Percentiles rank a stretch among this genome's conserved stretches.
Evolutionary conservation across 2,888 invertebrate species (phyloP).

Genomic region (Steinernema hermaphroditum): DNA sequence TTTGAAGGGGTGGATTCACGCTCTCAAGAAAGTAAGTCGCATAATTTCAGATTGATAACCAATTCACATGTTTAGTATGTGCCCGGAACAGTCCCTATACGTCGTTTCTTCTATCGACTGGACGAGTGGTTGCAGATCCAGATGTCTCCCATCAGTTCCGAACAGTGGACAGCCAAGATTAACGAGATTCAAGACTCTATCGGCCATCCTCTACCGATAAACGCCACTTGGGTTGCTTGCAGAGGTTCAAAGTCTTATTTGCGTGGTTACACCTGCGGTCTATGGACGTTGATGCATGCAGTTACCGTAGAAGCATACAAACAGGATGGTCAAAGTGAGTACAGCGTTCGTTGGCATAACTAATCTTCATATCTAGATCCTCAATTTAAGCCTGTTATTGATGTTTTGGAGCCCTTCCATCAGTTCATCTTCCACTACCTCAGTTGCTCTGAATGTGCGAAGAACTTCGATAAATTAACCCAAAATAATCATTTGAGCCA

Average conservation of each 20-base stretch:
- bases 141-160: constrained; percentile 66
- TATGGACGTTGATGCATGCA: constrained; percentile 86
- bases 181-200: constrained; percentile 65
- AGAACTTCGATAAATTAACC: constrained; percentile 87
- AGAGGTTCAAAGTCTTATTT: constrained; percentile 77
- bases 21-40: constrained; percentile 72
- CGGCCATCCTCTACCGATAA: constrained; percentile 61
- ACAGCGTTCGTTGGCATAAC: neutral
- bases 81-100: constrained; percentile 77
- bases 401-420: constrained; percentile 80
- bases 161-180: constrained; percentile 67
- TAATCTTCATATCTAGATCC: constrained; percentile 45
- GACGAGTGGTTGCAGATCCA: constrained; percentile 70
- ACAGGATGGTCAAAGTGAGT: constrained; percentile 65
- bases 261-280: constrained; percentile 88
- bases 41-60: neutral
- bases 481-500: constrained; percentile 53
- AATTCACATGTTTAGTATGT: constrained; percentile 72
- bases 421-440: constrained; percentile 89
- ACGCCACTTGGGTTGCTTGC: constrained; percentile 77
- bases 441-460: constrained; percentile 85
- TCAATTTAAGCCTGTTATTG: constrained; percentile 70
- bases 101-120: constrained; percentile 74
- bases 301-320: constrained; percentile 78
- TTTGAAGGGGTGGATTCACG: constrained; percentile 76